phyloP scores from a whole-genome alignment of 2,888 invertebrate genomes.

The Caenorhabditis sp. region DNA sequence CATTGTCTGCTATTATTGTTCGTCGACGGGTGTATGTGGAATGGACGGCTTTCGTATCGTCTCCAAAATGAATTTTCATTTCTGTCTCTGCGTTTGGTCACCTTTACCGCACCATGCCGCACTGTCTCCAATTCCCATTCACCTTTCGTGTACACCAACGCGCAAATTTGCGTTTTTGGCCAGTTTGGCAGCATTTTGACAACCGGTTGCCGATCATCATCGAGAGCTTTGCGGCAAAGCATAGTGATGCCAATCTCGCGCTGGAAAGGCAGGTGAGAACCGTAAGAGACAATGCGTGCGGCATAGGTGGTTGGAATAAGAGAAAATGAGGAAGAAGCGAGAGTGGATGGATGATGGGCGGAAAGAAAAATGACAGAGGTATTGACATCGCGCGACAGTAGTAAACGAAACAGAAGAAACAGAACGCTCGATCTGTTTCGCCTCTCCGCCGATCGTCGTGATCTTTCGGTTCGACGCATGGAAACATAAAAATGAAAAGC shows the following conservation, averaged over 20 bases:
- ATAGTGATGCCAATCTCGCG: conserved; percentile 41
- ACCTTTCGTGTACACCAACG: conserved; percentile 47
- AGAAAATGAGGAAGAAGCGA: conserved; percentile 25
- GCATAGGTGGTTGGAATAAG: conserved; percentile 31
- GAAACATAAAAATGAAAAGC: conserved; percentile 53
- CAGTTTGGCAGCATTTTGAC: conserved; percentile 56
- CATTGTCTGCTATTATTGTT: conserved; percentile 64
- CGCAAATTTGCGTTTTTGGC: conserved; percentile 60
- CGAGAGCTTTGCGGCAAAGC: conserved; percentile 65
- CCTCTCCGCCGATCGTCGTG: conserved; percentile 38
- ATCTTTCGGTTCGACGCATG: conserved; percentile 59
- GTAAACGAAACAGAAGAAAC: conserved; percentile 28
- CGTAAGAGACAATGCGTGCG: conserved; percentile 27
- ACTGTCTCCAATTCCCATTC: conserved; percentile 35
- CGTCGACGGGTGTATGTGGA: conserved; percentile 4
- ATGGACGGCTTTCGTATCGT: conserved; percentile 54
- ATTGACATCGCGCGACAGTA: conserved; percentile 1
- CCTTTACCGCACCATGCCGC: conserved; percentile 8
- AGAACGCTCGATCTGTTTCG: conserved; percentile 32
- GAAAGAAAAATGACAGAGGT: conserved; percentile 18
- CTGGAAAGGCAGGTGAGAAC: conserved; percentile 38
- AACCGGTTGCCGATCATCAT: conserved; percentile 69
- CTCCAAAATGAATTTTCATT: conserved; percentile 59
- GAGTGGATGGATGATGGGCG: not conserved
- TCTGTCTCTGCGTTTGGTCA: conserved; percentile 30